These are phyloP conservation scores for Bombylius discolor DNA, from an alignment of 2,888 invertebrate genomes.

Conservation along the genomic window DNA sequence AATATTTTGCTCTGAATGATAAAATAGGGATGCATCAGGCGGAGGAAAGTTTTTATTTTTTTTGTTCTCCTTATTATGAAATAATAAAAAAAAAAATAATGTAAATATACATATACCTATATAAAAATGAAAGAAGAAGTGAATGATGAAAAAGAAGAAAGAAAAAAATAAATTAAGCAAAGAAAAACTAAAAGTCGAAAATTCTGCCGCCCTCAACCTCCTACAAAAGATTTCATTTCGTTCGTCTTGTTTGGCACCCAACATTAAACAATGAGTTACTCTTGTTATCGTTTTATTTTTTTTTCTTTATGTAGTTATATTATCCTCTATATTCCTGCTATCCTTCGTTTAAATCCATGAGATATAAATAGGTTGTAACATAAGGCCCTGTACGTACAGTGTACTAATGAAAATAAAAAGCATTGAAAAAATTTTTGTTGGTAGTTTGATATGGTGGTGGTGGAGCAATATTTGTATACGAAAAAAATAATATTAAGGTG, in stretches of 20 bases:
- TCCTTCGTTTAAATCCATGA: not conserved
- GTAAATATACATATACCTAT: not conserved
- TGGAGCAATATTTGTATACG: no score
- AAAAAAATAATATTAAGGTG: not conserved
- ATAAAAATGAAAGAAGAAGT: not conserved
- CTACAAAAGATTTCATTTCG: not conserved
- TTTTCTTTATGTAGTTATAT: not conserved
- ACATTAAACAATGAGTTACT: not conserved
- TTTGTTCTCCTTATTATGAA: no score
- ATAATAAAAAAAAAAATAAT: no score
- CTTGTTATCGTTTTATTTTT: not conserved
- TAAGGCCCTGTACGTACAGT: not conserved
- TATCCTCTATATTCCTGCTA: not conserved
- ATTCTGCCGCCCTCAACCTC: not conserved
- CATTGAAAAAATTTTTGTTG: no score
- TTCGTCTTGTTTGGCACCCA: not conserved
- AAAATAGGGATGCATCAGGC: not conserved
- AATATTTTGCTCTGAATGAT: not conserved
- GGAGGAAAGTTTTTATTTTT: not conserved
- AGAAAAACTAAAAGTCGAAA: no score
- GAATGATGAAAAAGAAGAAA: no score
- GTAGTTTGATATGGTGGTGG: not conserved
- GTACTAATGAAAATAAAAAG: no score
- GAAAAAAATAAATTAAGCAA: no score
- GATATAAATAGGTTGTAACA: not conserved